These are phyloP conservation scores for Phodopus roborovskii DNA, from an alignment of 2,113 vertebrate species.

Conservation along the genomic window DNA sequence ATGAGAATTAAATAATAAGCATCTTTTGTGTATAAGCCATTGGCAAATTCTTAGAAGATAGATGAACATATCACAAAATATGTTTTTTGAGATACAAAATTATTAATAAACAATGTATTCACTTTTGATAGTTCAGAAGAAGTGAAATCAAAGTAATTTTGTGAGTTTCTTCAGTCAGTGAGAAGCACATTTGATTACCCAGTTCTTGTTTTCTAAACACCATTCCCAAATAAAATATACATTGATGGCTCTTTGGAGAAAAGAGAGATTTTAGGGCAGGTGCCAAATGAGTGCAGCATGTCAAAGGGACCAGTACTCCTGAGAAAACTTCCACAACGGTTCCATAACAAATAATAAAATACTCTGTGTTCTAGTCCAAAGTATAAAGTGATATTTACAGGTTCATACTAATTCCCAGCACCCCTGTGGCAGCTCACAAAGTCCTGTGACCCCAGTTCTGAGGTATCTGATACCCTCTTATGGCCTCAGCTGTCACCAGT, in stretches of 20 bases:
- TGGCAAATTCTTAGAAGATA: background rate
- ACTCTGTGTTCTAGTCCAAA: background rate
- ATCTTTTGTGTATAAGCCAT: background rate
- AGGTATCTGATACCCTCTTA: too few species aligned
- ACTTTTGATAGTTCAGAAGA: conserved; percentile 47
- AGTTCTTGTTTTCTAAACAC: conserved; percentile 10
- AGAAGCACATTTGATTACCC: background rate
- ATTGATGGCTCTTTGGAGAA: conserved; percentile 5
- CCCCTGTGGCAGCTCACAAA: background rate
- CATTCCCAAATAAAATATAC: conserved; percentile 14
- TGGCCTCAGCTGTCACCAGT: background rate
- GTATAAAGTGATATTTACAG: conserved; percentile 28
- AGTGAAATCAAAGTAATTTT: conserved; percentile 43
- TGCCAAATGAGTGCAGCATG: background rate
- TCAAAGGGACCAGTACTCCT: background rate
- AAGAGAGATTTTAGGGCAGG: background rate
- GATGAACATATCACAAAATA: background rate
- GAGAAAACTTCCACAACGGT: background rate
- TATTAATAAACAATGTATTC: conserved; percentile 27
- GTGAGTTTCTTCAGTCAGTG: background rate
- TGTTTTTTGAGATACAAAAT: conserved; percentile 44
- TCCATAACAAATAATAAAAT: background rate
- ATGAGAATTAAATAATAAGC: background rate
- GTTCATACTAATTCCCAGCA: background rate
- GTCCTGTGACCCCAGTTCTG: background rate